Percentiles rank a stretch among this genome's conserved stretches.
These are phyloP conservation scores for Auanema freiburgensis DNA, from an alignment of 2,888 invertebrate species.

Conservation along the genomic window DNA sequence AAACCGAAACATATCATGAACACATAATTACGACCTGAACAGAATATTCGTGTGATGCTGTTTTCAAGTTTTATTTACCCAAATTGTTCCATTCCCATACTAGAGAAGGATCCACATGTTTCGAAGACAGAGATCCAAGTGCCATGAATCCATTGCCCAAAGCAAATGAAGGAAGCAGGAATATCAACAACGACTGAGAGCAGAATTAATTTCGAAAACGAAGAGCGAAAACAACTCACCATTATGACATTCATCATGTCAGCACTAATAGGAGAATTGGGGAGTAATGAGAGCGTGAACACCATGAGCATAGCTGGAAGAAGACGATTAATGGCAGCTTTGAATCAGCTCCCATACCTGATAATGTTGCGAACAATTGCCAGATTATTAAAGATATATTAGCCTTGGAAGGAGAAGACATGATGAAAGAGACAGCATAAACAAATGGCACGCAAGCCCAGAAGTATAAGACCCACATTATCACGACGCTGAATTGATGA, in stretches of 20 bases:
- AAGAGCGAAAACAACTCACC: constrained; percentile 14
- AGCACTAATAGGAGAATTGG: constrained; percentile 7
- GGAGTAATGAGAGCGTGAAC: constrained; percentile 18
- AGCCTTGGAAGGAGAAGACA: constrained; percentile 49
- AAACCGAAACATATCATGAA: constrained; percentile 47
- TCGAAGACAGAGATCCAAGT: constrained; percentile 10
- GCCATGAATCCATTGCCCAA: constrained; percentile 35
- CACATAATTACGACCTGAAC: constrained; percentile 32
- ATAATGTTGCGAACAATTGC: constrained; percentile 41
- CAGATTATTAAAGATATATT: constrained; percentile 45
- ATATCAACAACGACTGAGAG: constrained; percentile 27
- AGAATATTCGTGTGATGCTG: neutral
- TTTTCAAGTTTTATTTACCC: neutral
- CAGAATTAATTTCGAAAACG: neutral
- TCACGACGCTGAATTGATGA: constrained; percentile 38
- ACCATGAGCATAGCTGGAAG: constrained; percentile 30
- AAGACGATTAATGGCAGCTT: neutral
- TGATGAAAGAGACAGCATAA: constrained; percentile 55
- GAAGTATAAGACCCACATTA: constrained; percentile 57
- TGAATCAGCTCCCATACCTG: constrained; percentile 4
- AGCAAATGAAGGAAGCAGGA: constrained; percentile 39
- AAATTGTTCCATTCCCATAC: constrained; percentile 29
- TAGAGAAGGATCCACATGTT: neutral
- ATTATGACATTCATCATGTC: constrained; percentile 18
- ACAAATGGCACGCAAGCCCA: constrained; percentile 51